Conservation (phyloP, 2,113 vertebrate genomes). For the Etheostoma cragini region DNA sequence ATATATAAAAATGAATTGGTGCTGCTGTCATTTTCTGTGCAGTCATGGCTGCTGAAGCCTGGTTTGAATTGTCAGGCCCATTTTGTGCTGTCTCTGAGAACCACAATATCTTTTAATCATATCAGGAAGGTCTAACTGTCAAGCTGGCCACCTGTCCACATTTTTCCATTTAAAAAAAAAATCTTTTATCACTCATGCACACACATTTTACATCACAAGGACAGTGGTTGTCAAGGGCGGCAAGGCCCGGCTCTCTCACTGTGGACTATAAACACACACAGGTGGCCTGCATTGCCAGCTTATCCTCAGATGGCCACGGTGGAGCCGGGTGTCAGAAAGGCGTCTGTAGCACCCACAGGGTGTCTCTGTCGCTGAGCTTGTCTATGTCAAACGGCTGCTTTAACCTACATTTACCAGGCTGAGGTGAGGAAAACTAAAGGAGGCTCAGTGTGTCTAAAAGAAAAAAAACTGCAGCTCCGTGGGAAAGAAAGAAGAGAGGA, state of each 20-base stretch:
- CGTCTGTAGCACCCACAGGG: conserved; percentile 42
- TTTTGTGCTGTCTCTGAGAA: conserved; percentile 21
- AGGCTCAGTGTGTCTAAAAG: conserved; percentile 15
- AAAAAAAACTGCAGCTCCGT: conserved; percentile 6
- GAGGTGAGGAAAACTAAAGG: conserved; percentile 44
- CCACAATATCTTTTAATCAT: conserved; percentile 54
- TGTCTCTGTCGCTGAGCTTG: background rate
- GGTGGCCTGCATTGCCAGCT: conserved; percentile 55
- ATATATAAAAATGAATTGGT: conserved; percentile 10
- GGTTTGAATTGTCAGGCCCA: conserved; percentile 17
- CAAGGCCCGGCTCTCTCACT: conserved; percentile 48
- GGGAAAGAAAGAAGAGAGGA: conserved; percentile 2
- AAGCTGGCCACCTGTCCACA: conserved; percentile 64
- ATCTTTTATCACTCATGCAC: conserved; percentile 49
- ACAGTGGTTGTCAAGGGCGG: conserved; percentile 62
- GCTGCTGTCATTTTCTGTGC: background rate
- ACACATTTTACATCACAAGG: conserved; percentile 63
- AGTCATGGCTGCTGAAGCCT: conserved; percentile 7
- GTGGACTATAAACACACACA: conserved; percentile 70
- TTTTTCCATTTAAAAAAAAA: conserved; percentile 5
- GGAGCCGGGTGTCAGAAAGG: conserved; percentile 35
- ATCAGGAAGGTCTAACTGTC: conserved; percentile 66
- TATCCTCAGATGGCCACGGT: conserved; percentile 36
- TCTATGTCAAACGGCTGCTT: conserved; percentile 38
- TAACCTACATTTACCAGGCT: conserved; percentile 50